Evolutionary conservation across 2,113 vertebrate genomes (phyloP).

Genomic region (Geococcyx californianus): DNA sequence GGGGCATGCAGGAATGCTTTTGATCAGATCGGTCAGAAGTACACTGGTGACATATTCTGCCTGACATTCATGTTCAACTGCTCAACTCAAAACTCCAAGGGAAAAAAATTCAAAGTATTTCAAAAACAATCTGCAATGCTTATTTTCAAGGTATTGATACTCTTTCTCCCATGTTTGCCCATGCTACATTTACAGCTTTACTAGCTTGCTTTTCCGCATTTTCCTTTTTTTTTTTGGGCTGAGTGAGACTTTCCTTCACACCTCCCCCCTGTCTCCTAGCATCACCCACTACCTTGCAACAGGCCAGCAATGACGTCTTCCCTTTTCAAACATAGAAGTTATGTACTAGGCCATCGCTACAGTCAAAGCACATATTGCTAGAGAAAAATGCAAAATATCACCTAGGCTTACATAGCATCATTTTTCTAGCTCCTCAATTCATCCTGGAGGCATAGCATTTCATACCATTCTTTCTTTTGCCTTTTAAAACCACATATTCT

Average conservation of each 20-base stretch:
- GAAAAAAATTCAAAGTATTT: neutral
- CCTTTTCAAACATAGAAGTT: neutral
- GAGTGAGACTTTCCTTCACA: neutral
- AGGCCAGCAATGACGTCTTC: neutral
- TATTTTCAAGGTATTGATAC: neutral
- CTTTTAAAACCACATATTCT: neutral
- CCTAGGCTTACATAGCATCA: neutral
- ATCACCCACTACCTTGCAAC: neutral
- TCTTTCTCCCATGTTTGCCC: neutral
- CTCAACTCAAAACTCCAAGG: neutral
- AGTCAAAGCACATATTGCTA: neutral
- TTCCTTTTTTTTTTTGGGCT: neutral
- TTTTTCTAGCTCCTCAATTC: neutral
- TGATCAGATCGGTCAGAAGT: neutral
- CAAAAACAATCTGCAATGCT: neutral
- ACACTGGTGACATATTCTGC: neutral
- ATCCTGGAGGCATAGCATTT: neutral
- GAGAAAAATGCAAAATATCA: neutral
- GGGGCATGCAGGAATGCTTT: neutral
- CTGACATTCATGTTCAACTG: neutral
- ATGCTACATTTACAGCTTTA: neutral
- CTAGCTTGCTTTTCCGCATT: neutral
- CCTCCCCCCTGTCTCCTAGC: neutral
- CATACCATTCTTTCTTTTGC: neutral
- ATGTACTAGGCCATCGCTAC: accelerated